A percentile compares a stretch with the other conserved stretches of the same genome.
Conservation (phyloP, 2,888 invertebrate genomes). For the Synanthedon vespiformis region DNA sequence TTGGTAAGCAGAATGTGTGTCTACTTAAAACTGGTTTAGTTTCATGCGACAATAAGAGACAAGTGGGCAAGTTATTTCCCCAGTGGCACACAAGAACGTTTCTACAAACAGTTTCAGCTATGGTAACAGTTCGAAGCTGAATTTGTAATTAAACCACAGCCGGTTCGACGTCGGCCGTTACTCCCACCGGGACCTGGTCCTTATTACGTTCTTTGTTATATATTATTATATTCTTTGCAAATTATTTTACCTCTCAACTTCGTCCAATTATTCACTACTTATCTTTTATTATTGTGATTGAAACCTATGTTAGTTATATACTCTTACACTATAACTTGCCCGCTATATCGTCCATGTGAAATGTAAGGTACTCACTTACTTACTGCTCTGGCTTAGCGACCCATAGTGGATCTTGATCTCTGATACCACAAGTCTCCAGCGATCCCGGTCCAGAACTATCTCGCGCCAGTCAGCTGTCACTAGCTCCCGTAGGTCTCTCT, state of each 20-base stretch:
- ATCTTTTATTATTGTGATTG: neutral
- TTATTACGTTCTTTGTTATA: neutral
- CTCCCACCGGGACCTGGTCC: neutral
- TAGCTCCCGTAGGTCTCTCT: too few species aligned
- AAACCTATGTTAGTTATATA: too few species aligned
- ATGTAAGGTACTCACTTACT: too few species aligned
- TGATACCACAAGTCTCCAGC: too few species aligned
- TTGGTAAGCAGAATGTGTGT: constrained; percentile 1
- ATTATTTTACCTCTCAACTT: neutral
- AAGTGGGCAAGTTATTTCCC: constrained; percentile 36
- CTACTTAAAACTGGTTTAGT: neutral
- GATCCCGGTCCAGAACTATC: too few species aligned
- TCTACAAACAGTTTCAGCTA: constrained; percentile 19
- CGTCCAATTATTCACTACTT: neutral
- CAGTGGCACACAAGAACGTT: constrained; percentile 15
- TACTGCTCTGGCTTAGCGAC: too few species aligned
- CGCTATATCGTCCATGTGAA: too few species aligned
- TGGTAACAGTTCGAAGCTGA: constrained; percentile 19
- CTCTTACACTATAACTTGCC: too few species aligned
- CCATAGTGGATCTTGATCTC: too few species aligned
- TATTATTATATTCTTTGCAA: neutral
- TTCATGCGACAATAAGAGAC: constrained; percentile 15
- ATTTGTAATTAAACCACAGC: constrained; percentile 28
- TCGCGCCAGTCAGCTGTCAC: too few species aligned
- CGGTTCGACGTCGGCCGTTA: neutral